Evolutionary conservation across 2,888 invertebrate species (phyloP).

Genomic region (Synergus laeviventris): DNA sequence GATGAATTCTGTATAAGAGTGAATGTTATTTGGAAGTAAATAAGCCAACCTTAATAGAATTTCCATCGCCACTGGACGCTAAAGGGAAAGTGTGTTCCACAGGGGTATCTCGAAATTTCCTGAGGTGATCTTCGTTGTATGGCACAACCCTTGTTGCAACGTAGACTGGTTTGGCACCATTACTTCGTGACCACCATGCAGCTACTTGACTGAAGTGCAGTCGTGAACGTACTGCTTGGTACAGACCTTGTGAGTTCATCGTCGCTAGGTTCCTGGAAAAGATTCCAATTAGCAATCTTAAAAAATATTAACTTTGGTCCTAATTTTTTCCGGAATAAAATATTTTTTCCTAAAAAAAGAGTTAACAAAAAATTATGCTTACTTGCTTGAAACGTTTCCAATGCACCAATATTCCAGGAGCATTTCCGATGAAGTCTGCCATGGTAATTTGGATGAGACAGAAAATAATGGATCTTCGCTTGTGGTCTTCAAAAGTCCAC

Average conservation of each 20-base stretch:
- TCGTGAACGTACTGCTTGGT: constrained; percentile 95
- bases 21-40: neutral
- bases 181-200: constrained; percentile 86
- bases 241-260: constrained; percentile 82
- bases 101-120: constrained; percentile 76
- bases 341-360: too few relatives aligned
- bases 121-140: constrained; percentile 70
- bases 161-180: constrained; percentile 74
- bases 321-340: too few relatives aligned
- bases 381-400: constrained; percentile 81
- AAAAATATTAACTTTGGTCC: too few relatives aligned
- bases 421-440: constrained; percentile 78
- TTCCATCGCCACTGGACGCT: constrained; percentile 82
- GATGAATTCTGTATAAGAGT: neutral
- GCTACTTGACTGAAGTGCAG: constrained; percentile 97
- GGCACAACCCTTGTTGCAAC: constrained; percentile 73
- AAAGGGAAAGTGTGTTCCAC: constrained; percentile 85
- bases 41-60: constrained; percentile 78
- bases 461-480: constrained; percentile 68
- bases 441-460: constrained; percentile 72
- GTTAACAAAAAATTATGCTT: constrained; percentile 55
- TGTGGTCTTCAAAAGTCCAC: constrained; percentile 72
- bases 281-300: neutral
- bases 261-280: constrained; percentile 68
- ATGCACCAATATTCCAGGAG: constrained; percentile 91